phyloP scores from a whole-genome alignment of 2,888 invertebrate genomes.

The Slavum lentiscoides region DNA sequence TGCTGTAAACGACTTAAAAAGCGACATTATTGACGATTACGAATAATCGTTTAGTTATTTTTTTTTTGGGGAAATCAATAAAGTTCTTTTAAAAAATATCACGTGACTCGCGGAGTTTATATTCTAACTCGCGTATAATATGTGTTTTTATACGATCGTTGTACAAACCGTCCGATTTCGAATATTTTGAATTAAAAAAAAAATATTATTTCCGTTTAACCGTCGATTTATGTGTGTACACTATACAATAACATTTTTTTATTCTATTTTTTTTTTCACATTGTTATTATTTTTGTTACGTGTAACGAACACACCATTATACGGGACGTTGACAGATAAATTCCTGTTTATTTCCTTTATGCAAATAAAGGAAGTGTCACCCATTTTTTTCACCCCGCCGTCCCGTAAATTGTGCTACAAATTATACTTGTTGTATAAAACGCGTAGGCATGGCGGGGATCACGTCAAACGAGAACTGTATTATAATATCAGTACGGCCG shows the following conservation, averaged over 20 bases:
- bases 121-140: neutral
- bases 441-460: too few relatives aligned
- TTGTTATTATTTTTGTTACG: neutral
- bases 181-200: too few relatives aligned
- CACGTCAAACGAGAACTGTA: too few relatives aligned
- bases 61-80: too few relatives aligned
- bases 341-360: slow-evolving; percentile 25
- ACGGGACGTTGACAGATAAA: slow-evolving; percentile 21
- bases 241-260: neutral
- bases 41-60: too few relatives aligned
- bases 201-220: neutral
- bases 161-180: too few relatives aligned
- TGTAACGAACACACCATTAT: neutral
- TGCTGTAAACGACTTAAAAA: too few relatives aligned
- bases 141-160: too few relatives aligned
- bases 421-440: too few relatives aligned
- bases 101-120: neutral
- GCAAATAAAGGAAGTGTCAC: slow-evolving; percentile 7
- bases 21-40: too few relatives aligned
- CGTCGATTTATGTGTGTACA: neutral
- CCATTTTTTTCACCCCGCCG: neutral
- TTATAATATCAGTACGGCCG: too few relatives aligned
- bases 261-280: neutral
- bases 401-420: too few relatives aligned
- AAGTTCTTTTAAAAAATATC: neutral